phyloP scores from a whole-genome alignment of 2,797 vertebrate species.

The Rhabdomys pumilio region DNA sequence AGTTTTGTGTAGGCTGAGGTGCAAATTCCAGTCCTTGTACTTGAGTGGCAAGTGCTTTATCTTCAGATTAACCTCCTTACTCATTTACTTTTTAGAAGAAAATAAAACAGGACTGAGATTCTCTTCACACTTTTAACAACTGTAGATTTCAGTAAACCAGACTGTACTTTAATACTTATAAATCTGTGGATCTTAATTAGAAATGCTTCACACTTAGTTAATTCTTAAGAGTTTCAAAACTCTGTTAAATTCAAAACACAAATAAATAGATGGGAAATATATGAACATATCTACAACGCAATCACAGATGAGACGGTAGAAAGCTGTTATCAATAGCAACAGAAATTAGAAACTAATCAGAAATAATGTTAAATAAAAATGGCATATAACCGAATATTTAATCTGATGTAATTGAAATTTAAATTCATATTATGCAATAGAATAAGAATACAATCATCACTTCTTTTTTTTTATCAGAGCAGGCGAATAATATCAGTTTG shows the following conservation, averaged over 20 bases:
- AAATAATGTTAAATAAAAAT: slow-evolving; percentile 74
- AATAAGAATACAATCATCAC: slow-evolving; percentile 51
- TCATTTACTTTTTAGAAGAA: slow-evolving; percentile 40
- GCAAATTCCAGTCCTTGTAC: neutral
- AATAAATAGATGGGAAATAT: slow-evolving; percentile 66
- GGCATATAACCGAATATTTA: slow-evolving; percentile 61
- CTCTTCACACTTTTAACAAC: slow-evolving; percentile 39
- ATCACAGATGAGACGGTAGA: slow-evolving; percentile 64
- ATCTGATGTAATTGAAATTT: slow-evolving; percentile 77
- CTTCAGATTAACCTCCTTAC: too few relatives aligned
- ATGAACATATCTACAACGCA: slow-evolving; percentile 10
- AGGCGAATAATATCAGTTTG: slow-evolving; percentile 50
- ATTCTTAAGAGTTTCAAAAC: slow-evolving; percentile 59
- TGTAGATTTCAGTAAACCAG: neutral
- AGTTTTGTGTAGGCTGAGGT: neutral
- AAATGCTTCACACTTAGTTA: slow-evolving; percentile 64
- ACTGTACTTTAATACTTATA: slow-evolving; percentile 31
- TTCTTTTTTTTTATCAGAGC: slow-evolving; percentile 49
- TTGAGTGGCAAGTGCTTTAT: neutral
- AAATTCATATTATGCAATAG: slow-evolving; percentile 74
- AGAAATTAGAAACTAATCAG: slow-evolving; percentile 78
- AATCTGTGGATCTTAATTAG: slow-evolving; percentile 56
- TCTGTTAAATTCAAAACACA: slow-evolving; percentile 65
- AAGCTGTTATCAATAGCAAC: slow-evolving; percentile 60
- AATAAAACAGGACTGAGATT: slow-evolving; percentile 28